Conservation (phyloP, 2,888 invertebrate genomes). For the Archips xylosteana region DNA sequence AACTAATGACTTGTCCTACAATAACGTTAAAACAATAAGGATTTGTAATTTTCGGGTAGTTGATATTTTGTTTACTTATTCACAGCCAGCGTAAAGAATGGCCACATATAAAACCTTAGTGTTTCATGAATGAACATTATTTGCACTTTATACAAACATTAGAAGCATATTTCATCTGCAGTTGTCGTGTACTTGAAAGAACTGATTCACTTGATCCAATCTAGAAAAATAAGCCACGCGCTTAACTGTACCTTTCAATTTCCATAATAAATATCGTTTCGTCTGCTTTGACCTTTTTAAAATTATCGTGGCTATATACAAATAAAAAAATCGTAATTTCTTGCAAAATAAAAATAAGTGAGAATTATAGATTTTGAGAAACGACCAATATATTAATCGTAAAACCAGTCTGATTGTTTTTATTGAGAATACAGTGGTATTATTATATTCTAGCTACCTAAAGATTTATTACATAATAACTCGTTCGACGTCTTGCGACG, state of each 20-base stretch:
- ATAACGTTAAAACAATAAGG: background rate
- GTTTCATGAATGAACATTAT: background rate
- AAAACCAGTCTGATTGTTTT: background rate
- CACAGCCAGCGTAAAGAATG: conserved; percentile 1
- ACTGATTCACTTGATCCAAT: conserved; percentile 8
- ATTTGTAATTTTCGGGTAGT: background rate
- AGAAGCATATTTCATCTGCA: background rate
- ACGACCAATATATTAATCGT: background rate
- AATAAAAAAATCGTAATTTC: background rate
- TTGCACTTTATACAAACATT: background rate
- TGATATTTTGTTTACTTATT: background rate
- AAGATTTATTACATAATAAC: background rate
- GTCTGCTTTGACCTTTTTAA: conserved; percentile 10
- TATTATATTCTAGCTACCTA: conserved; percentile 3
- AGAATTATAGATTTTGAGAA: background rate
- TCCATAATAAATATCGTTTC: background rate
- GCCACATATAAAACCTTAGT: background rate
- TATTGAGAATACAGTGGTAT: background rate
- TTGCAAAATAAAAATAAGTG: background rate
- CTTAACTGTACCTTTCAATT: conserved; percentile 1
- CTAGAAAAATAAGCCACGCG: conserved; percentile 1
- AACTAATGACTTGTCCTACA: background rate
- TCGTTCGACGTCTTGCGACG: background rate
- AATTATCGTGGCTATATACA: conserved; percentile 9
- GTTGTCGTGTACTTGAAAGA: background rate